Conservation (phyloP, 1,140 invertebrate genomes). For the Mamestra configurata region DNA sequence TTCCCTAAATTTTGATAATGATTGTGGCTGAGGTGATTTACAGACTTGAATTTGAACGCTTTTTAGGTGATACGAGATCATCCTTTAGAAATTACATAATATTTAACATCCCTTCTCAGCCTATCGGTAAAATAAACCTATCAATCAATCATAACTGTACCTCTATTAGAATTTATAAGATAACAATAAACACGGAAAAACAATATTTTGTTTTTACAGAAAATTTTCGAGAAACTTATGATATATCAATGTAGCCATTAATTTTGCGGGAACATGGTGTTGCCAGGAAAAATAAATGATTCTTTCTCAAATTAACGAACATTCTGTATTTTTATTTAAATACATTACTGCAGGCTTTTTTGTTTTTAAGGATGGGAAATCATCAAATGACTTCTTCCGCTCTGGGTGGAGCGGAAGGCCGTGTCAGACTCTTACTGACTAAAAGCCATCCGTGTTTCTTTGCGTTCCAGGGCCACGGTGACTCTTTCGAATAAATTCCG, state of each 20-base stretch:
- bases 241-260: neutral
- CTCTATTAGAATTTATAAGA: neutral
- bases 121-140: neutral
- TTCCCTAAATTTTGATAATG: too few species aligned
- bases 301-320: neutral
- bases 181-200: slow-evolving; percentile 18
- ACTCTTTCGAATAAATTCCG: too few species aligned
- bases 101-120: neutral
- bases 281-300: neutral
- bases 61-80: too few species aligned
- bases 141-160: slow-evolving; percentile 16
- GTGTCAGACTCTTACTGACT: too few species aligned
- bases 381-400: too few species aligned
- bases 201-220: slow-evolving; percentile 5
- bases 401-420: too few species aligned
- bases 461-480: too few species aligned
- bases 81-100: neutral
- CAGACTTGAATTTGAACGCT: too few species aligned
- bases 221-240: neutral
- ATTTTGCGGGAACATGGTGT: neutral
- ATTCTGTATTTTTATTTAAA: too few species aligned
- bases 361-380: too few species aligned
- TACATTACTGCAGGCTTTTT: neutral
- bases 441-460: too few species aligned
- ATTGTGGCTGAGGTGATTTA: too few species aligned